Base-by-base conservation (phyloP, 2,113 vertebrate species). In the Dipodomys merriami region DNA sequence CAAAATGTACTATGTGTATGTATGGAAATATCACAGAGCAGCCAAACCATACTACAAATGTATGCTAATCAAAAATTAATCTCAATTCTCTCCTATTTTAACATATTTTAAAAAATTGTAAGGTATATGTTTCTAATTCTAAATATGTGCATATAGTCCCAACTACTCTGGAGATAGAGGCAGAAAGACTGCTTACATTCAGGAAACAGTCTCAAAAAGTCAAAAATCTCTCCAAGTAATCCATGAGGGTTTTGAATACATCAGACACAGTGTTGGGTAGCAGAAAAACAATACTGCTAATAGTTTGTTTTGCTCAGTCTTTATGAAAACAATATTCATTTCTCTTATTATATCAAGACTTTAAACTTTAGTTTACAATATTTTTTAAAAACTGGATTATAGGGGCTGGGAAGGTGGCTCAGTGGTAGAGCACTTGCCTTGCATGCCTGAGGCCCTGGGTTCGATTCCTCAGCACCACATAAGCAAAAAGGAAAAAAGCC, bases 321-420 rank as follows among this genome's bases (percentile, higher is more conserved):
- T 78, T 87, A 94, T 74, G 83, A 93, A 78, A 78, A 94, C 86
- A 22, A 71, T 29, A 95, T 84, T 95, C 85, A 85, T 35, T 79
- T 27, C 18, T 67, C n/a, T 79, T n/a, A 82, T 22, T 57, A 79
- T 27, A 69, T 53, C 22, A 69, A 46, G 29, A 74, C 83, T 80
- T 92, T 25, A 91, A 90, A 20, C 49, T n/a, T 88, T 19, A n/a
- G 39, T 83, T 87, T 81, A 23, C 22, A 91, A 9, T 64, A 39
- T 91, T 92, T 90, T 88, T 79, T 20, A 29, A 83, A 92, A 72
- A 64, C 39, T 71, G 29, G 15, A 39, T 39, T 39, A 39, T 39
- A 39, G 39, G 39, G 39, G 39, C 39, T 39, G 39, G 39, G 39
- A 39, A 6, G 39, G 39, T 39, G 39, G 39, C 39, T 39, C 39